phyloP scores from a whole-genome alignment of 2,888 invertebrate species.

The Leucoma salicis region DNA sequence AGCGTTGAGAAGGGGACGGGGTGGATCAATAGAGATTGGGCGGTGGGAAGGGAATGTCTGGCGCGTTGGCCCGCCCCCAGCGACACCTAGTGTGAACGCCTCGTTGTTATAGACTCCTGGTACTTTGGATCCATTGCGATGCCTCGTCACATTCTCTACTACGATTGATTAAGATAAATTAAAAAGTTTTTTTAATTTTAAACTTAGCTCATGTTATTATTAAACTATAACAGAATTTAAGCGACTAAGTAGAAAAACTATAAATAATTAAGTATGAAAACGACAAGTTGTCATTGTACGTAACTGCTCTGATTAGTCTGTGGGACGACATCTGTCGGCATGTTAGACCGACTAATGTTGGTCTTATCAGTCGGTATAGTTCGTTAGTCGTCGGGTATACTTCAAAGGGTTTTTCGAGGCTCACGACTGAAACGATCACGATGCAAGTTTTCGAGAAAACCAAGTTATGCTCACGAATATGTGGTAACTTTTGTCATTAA shows the following conservation, averaged over 20 bases:
- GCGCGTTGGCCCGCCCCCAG: constrained; percentile 72
- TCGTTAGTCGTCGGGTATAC: constrained; percentile 65
- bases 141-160: constrained; percentile 41
- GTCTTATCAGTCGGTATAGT: constrained; percentile 55
- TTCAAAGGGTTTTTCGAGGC: constrained; percentile 64
- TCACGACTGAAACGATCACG: constrained; percentile 70
- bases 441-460: constrained; percentile 70
- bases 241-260: no score
- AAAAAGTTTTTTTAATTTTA: not conserved
- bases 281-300: constrained; percentile 46
- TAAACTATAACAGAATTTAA: no score
- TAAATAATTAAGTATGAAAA: constrained; percentile 13
- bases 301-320: constrained; percentile 50
- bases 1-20: constrained; percentile 47
- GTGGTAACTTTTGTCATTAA: constrained; percentile 39
- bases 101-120: constrained; percentile 72
- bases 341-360: constrained; percentile 48
- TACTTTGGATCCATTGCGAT: constrained; percentile 58
- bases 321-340: constrained; percentile 45
- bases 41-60: constrained; percentile 72
- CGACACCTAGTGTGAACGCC: constrained; percentile 70
- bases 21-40: constrained; percentile 68
- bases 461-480: constrained; percentile 67
- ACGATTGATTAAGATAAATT: constrained; percentile 28
- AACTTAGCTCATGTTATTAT: no score